phyloP scores from a whole-genome alignment of 1,140 invertebrate genomes.

The Pseudomyrmex cubaensis region DNA sequence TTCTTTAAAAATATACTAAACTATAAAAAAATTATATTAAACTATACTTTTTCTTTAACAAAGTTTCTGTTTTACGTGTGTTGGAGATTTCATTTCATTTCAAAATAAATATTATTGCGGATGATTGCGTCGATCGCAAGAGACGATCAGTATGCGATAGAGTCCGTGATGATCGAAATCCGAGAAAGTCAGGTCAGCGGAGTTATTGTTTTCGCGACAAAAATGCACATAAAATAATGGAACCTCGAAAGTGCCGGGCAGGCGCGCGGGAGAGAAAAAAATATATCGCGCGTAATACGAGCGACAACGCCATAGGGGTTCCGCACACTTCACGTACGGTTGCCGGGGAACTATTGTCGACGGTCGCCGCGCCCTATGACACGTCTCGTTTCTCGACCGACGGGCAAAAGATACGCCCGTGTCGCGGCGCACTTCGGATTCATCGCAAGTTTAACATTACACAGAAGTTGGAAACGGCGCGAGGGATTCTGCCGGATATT shows the following conservation, averaged over 20 bases:
- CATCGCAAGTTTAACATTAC: constrained; percentile 83
- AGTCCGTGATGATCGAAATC: constrained; percentile 40
- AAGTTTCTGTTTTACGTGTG: not conserved
- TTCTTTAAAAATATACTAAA: too few relatives aligned
- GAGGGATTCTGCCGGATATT: constrained; percentile 83
- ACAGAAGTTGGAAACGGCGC: constrained; percentile 83
- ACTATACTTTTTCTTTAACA: too few relatives aligned
- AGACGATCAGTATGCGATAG: not conserved
- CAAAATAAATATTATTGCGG: not conserved
- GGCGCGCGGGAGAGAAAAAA: constrained; percentile 66
- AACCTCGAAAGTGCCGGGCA: constrained; percentile 78
- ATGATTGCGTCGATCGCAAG: not conserved
- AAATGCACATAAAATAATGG: constrained; percentile 83
- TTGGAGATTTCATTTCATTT: not conserved
- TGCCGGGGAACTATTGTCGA: constrained; percentile 76
- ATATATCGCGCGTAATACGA: constrained; percentile 81
- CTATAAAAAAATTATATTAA: too few relatives aligned
- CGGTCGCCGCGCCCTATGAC: constrained; percentile 43
- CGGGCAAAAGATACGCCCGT: constrained; percentile 73
- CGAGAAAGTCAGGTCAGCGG: constrained; percentile 70
- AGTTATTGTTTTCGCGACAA: constrained; percentile 82
- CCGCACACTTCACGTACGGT: constrained; percentile 69
- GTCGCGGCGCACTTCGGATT: constrained; percentile 78
- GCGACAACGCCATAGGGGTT: constrained; percentile 80
- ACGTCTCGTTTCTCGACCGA: not conserved